phyloP scores from a whole-genome alignment of 2,797 vertebrate species.

The Chrysolophus pictus region DNA sequence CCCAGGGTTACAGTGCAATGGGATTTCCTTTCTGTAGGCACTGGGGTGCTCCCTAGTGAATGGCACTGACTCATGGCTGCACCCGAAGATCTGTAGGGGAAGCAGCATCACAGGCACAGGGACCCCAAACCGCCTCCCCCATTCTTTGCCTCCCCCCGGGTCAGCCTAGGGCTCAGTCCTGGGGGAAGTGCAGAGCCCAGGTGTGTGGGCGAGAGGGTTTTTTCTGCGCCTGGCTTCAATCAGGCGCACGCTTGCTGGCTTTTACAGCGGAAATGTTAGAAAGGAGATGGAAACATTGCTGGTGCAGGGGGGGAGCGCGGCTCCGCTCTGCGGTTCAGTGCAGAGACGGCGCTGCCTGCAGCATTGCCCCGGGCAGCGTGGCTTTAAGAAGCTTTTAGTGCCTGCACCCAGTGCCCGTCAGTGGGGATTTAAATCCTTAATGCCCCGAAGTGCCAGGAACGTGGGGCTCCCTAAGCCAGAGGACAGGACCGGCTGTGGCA shows the following conservation, averaged over 20 bases:
- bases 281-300: rapidly evolving
- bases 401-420: background rate
- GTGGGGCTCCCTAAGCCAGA: background rate
- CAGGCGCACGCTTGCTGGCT: rapidly evolving
- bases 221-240: background rate
- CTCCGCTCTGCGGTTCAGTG: rapidly evolving
- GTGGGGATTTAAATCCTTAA: background rate
- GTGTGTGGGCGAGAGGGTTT: background rate
- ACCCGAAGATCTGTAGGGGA: background rate
- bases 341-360: rapidly evolving
- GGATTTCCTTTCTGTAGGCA: background rate
- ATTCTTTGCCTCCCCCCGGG: background rate
- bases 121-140: background rate
- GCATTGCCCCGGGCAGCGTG: rapidly evolving
- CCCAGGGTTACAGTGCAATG: background rate
- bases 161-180: background rate
- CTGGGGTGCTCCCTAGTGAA: background rate
- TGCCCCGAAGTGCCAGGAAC: rapidly evolving
- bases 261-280: background rate
- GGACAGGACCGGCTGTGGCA: background rate
- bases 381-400: background rate
- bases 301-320: rapidly evolving
- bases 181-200: background rate
- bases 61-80: background rate
- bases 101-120: background rate